Percentiles rank a stretch among this genome's conserved stretches.
phyloP scores from a whole-genome alignment of 2,888 invertebrate species.

The Pyrrhosoma nymphula region DNA sequence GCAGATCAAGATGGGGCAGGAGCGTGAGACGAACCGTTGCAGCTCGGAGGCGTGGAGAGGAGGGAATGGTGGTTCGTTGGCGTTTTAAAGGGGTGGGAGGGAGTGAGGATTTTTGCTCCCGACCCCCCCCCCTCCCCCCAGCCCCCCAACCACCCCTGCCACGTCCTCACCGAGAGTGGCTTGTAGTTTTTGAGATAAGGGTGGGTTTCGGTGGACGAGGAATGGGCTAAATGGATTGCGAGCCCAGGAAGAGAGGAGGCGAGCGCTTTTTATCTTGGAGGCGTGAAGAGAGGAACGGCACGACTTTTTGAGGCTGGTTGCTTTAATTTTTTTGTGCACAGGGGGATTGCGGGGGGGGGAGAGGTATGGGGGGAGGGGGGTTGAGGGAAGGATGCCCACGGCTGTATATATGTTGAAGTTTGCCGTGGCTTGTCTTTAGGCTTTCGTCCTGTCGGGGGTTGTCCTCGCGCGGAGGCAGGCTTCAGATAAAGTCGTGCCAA shows the following conservation, averaged over 20 bases:
- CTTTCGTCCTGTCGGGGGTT: not conserved
- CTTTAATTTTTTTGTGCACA: not conserved
- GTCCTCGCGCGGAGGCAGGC: not conserved
- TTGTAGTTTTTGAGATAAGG: slow-evolving; percentile 52
- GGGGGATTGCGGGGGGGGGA: not conserved
- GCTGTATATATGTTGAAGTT: not conserved
- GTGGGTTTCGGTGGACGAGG: slow-evolving; percentile 36
- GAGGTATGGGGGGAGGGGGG: not conserved
- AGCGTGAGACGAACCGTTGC: slow-evolving; percentile 27
- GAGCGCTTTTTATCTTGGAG: slow-evolving; percentile 33
- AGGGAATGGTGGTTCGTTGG: not conserved
- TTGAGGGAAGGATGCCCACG: not conserved
- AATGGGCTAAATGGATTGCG: not conserved
- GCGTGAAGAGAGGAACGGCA: slow-evolving; percentile 59
- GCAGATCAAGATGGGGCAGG: slow-evolving; percentile 40
- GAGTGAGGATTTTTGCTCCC: not conserved
- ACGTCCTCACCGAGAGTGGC: slow-evolving; percentile 44
- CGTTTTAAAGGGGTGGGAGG: not conserved
- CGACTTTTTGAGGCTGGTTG: slow-evolving; percentile 34
- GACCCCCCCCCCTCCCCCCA: not conserved
- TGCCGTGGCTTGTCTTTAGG: slow-evolving; percentile 20
- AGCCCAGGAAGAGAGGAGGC: not conserved
- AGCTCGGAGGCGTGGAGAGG: not conserved
- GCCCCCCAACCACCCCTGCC: not conserved
- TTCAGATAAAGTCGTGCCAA: slow-evolving; percentile 8